These are phyloP conservation scores for Catamblyrhynchus diadema DNA, from an alignment of 2,797 vertebrate species.

Conservation along the genomic window DNA sequence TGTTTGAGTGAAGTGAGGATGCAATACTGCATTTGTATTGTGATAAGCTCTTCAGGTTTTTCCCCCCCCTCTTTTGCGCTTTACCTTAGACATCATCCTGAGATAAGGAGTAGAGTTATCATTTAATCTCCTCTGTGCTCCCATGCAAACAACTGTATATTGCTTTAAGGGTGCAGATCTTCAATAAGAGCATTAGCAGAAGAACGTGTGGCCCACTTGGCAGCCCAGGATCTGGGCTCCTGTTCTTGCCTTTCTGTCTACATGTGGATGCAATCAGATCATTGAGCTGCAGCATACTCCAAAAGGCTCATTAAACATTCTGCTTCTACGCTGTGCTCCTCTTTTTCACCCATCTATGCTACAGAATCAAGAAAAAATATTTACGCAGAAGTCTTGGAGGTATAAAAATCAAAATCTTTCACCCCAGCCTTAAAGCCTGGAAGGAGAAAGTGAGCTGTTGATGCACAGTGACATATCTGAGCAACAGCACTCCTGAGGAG, in stretches of 20 bases:
- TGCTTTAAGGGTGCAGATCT: neutral
- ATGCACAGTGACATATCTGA: neutral
- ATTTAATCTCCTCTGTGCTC: neutral
- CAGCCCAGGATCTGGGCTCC: neutral
- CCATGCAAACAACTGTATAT: neutral
- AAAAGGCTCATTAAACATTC: neutral
- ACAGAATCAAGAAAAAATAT: neutral
- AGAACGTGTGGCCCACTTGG: neutral
- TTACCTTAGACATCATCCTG: neutral
- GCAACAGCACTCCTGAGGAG: neutral
- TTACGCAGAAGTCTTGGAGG: neutral
- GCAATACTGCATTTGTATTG: neutral
- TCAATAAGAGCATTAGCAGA: neutral
- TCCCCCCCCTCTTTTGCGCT: neutral
- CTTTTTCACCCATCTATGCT: neutral
- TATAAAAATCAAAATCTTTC: neutral
- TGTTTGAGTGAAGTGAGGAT: neutral
- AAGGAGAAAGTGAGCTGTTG: neutral
- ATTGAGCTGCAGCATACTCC: neutral
- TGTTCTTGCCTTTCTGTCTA: neutral
- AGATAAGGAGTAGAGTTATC: neutral
- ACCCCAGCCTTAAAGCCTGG: neutral
- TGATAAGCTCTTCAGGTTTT: neutral
- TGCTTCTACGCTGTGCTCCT: neutral
- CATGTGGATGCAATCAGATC: neutral